These are phyloP conservation scores for Nasonia vitripennis DNA, from an alignment of 1,140 invertebrate genomes.

Conservation along the genomic window DNA sequence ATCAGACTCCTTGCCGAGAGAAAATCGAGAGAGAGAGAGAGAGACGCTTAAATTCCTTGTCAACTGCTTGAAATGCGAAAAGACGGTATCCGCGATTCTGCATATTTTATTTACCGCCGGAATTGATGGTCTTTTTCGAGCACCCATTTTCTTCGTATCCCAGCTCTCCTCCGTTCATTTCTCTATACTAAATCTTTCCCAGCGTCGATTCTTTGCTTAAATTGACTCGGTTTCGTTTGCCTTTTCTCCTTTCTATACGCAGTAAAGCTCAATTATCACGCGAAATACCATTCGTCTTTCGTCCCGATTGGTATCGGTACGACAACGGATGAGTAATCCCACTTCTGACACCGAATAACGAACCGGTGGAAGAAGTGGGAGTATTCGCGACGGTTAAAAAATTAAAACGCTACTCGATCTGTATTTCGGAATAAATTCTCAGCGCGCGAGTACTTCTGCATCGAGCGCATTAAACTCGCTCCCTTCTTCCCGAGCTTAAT, in stretches of 20 bases:
- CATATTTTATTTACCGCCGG: slow-evolving; percentile 46
- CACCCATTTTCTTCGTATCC: slow-evolving; percentile 4
- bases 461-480: background rate
- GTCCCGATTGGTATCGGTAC: no score
- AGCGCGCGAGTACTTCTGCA: background rate
- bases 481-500: background rate
- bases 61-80: slow-evolving; percentile 46
- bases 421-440: slow-evolving; percentile 4
- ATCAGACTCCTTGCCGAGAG: slow-evolving; percentile 9
- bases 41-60: slow-evolving; percentile 47
- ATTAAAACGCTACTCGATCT: background rate
- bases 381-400: background rate
- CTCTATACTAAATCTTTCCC: background rate
- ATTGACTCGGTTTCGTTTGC: background rate
- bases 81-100: slow-evolving; percentile 41
- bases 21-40: background rate
- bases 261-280: background rate
- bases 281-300: no score
- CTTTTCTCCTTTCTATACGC: background rate
- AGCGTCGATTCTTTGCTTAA: background rate
- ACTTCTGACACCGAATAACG: background rate
- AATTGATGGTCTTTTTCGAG: slow-evolving; percentile 31
- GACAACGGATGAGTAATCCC: background rate
- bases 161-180: background rate
- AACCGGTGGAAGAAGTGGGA: background rate